Evolutionary conservation across 2,888 invertebrate species (phyloP).

Genomic region (Drosophila mimica): DNA sequence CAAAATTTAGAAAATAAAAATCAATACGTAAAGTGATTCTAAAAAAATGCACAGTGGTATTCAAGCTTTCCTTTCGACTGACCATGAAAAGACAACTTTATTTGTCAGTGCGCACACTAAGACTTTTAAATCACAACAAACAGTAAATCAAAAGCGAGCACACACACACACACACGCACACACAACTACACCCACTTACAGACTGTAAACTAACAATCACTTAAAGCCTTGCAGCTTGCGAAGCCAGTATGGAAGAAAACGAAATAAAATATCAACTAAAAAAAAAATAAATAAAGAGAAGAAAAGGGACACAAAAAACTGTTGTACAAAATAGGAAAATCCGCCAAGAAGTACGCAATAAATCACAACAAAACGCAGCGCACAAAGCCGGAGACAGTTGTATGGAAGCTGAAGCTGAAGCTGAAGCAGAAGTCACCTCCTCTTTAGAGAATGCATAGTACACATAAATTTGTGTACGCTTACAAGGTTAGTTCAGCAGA

Average conservation of each 20-base stretch:
- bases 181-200: not conserved
- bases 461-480: constrained; percentile 69
- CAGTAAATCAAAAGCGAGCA: constrained; percentile 49
- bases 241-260: constrained; percentile 36
- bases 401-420: constrained; percentile 11
- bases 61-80: constrained; percentile 21
- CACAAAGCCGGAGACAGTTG: constrained; percentile 50
- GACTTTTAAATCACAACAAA: constrained; percentile 59
- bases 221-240: constrained; percentile 49
- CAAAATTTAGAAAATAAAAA: not conserved
- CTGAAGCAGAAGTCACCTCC: constrained; percentile 8
- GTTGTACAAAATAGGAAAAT: constrained; percentile 63
- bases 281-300: constrained; percentile 14
- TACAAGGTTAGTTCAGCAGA: constrained; percentile 69
- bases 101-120: constrained; percentile 23
- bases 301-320: constrained; percentile 33
- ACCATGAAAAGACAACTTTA: constrained; percentile 56
- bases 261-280: constrained; percentile 48
- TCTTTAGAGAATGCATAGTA: constrained; percentile 38
- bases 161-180: not conserved
- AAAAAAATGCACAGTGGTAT: not conserved
- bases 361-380: constrained; percentile 62
- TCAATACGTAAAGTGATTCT: not conserved
- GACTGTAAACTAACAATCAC: constrained; percentile 50
- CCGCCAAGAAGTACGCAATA: constrained; percentile 72